Conservation (phyloP, 2,797 vertebrate genomes). For the Bradypodion pumilum region DNA sequence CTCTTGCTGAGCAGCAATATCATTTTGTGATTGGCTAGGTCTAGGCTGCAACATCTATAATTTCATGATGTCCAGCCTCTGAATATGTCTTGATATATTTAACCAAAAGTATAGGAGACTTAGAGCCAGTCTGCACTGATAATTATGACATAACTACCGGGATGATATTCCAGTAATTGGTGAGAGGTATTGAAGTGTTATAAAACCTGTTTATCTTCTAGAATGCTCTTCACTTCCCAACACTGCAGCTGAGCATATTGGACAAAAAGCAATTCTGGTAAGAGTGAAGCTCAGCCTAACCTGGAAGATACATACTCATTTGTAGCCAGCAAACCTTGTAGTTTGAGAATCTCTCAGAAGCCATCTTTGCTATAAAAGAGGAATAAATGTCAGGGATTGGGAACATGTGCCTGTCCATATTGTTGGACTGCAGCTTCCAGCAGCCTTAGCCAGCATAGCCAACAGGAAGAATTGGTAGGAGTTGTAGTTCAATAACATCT, state of each 20-base stretch:
- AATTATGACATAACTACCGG: not conserved
- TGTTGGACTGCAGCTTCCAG: too few species aligned
- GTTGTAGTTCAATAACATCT: too few species aligned
- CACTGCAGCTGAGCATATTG: not conserved
- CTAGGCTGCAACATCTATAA: conserved; percentile 24
- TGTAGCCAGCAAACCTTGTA: not conserved
- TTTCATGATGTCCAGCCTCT: conserved; percentile 20
- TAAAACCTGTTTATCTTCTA: conserved; percentile 4
- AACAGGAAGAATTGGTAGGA: too few species aligned
- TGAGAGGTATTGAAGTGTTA: not conserved
- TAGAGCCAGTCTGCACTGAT: not conserved
- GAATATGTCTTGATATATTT: conserved; percentile 33
- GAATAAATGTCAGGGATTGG: not conserved
- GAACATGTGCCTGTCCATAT: not conserved
- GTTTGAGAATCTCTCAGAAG: not conserved
- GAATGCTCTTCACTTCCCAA: not conserved
- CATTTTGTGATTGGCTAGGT: conserved; percentile 32
- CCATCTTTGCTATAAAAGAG: not conserved
- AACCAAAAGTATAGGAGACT: conserved; percentile 2
- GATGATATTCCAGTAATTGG: not conserved
- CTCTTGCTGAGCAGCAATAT: conserved; percentile 22
- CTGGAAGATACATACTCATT: not conserved
- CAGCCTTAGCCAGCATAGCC: too few species aligned
- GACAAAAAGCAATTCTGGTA: not conserved
- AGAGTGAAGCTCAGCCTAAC: not conserved